These are phyloP conservation scores for Paraescarpia echinospica DNA, from an alignment of 1,140 invertebrate species.

Conservation along the genomic window DNA sequence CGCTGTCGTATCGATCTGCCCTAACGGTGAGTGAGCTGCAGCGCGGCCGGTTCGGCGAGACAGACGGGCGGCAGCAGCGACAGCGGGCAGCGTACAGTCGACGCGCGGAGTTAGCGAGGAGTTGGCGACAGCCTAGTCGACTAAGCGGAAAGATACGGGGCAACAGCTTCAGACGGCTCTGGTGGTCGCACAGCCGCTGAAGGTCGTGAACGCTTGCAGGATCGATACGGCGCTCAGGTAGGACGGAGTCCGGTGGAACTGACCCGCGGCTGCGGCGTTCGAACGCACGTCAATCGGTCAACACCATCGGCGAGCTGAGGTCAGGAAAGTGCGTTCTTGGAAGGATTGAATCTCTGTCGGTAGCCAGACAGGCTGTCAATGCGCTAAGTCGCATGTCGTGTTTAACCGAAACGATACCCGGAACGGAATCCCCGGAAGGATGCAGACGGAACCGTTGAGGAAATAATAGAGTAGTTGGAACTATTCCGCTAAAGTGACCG, in stretches of 20 bases:
- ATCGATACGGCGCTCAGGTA: neutral
- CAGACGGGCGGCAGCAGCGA: neutral
- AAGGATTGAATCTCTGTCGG: neutral
- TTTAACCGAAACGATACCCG: neutral
- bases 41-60: neutral
- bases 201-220: too few species aligned
- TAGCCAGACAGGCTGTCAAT: neutral
- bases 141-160: neutral
- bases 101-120: neutral
- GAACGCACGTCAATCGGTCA: neutral
- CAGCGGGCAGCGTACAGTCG: too few species aligned
- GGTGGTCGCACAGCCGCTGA: neutral
- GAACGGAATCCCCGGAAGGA: neutral
- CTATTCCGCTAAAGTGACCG: neutral
- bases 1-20: neutral
- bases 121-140: neutral
- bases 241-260: neutral
- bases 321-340: neutral
- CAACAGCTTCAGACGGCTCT: neutral
- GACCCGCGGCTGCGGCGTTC: neutral
- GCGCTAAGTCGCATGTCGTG: neutral
- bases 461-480: neutral
- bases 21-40: neutral
- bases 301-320: neutral
- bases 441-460: neutral